Conservation (phyloP, 35 echinoderm and acorn worm genomes). For the Lytechinus pictus region DNA sequence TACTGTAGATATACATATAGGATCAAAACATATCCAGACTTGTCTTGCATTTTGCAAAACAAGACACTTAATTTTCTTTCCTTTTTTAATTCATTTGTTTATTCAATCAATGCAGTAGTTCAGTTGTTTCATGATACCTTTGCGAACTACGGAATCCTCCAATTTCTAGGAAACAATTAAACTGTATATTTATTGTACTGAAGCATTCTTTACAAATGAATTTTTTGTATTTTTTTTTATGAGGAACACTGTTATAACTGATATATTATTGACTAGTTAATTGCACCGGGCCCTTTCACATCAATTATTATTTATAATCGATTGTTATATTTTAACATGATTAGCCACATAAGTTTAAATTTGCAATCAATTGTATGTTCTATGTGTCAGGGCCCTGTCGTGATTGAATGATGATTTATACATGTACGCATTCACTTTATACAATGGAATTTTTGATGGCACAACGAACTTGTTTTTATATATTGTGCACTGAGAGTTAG, state of each 20-base stretch:
- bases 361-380: too few species aligned
- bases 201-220: not conserved
- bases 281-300: too few species aligned
- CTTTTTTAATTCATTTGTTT: too few species aligned
- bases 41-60: not conserved
- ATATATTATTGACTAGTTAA: not conserved
- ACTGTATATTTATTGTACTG: not conserved
- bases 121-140: too few species aligned
- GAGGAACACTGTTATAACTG: not conserved
- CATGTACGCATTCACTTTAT: not conserved
- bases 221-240: not conserved
- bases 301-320: too few species aligned
- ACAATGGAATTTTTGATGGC: not conserved
- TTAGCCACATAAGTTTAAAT: too few species aligned
- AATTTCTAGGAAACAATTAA: not conserved
- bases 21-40: not conserved
- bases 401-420: not conserved
- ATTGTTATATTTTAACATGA: too few species aligned
- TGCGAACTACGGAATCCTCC: not conserved
- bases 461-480: not conserved
- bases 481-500: conserved; percentile 29
- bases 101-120: too few species aligned
- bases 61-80: not conserved
- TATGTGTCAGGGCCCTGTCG: not conserved
- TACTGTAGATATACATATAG: not conserved